phyloP scores from a whole-genome alignment of 2,113 vertebrate genomes.

The Asarcornis scutulata region DNA sequence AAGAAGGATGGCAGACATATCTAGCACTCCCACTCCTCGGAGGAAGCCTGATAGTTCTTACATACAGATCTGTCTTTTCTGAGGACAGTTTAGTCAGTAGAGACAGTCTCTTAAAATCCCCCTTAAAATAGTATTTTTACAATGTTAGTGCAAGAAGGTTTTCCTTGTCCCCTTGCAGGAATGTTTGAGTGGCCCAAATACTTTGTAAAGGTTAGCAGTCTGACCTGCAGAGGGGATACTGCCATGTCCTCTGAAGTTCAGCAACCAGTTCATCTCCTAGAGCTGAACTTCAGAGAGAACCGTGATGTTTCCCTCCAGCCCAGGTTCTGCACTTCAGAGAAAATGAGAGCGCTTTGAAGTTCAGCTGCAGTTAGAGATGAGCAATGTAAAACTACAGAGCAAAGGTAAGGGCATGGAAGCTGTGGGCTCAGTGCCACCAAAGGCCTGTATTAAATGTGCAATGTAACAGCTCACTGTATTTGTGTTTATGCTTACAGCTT shows the following conservation, averaged over 20 bases:
- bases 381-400: conserved; percentile 4
- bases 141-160: neutral
- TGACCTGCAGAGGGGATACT: neutral
- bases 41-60: neutral
- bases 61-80: neutral
- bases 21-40: neutral
- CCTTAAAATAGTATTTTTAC: neutral
- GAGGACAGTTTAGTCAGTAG: neutral
- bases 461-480: neutral
- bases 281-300: conserved; percentile 36
- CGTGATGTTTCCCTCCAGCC: conserved; percentile 34
- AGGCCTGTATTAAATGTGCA: neutral
- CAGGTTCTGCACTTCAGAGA: conserved; percentile 40
- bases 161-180: neutral
- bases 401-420: conserved; percentile 37
- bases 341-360: conserved; percentile 34
- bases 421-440: conserved; percentile 7
- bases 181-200: neutral
- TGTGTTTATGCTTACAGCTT: neutral
- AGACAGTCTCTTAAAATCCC: neutral
- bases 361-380: conserved; percentile 45
- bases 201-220: neutral
- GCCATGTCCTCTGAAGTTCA: conserved; percentile 7
- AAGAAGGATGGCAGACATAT: neutral
- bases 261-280: neutral